Base-by-base conservation (phyloP, 2,888 invertebrate species). In the Mamestra brassicae region DNA sequence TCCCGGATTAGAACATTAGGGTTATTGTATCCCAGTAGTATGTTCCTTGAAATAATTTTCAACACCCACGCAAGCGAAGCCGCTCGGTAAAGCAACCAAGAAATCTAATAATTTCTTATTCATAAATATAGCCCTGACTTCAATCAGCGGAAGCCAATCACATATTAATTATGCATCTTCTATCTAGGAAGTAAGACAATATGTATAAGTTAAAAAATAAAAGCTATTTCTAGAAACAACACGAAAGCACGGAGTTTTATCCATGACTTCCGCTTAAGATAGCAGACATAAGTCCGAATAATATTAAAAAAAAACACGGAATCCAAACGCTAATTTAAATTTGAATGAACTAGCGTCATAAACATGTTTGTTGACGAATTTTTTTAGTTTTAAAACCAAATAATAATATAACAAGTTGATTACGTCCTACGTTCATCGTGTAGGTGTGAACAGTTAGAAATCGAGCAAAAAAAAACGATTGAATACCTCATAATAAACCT, bases 131-230 rank as follows among this genome's bases (percentile, higher is more conserved):
- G 13, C 50, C 42, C 2, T 50, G 66, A 36, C 8, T 65, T 0
- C 4, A 10, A 52, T 57, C 17, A 45, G n/a, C 50, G 26, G 62
- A 80, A 81, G n/a, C n/a, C 36, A 55, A 50, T 74, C 13, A 38
- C 55, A 50, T 63, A 74, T 64, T 36, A 54, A 45, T 57, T 52
- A 55, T 36, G 13, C 26, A 38, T 38, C 55, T 13, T 52, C n/a
- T 17, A 50, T 17, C 34, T 26, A 73, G 55, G 62, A 76, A 57
- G 36, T 36, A 15, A 38, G 15, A 1, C n/a, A n/a, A n/a, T n/a
- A n/a, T n/a, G n/a, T n/a, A n/a, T n/a, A n/a, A 50, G 11, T 11
- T 81, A 34, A 55, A 60, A 47, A 55, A 61, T 61, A 55, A 45
- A 38, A 50, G 6, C 36, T 42, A 38, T 15, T 63, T 60, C 4